Conservation (phyloP, 2,888 invertebrate species). For the Andrena haemorrhoa region DNA sequence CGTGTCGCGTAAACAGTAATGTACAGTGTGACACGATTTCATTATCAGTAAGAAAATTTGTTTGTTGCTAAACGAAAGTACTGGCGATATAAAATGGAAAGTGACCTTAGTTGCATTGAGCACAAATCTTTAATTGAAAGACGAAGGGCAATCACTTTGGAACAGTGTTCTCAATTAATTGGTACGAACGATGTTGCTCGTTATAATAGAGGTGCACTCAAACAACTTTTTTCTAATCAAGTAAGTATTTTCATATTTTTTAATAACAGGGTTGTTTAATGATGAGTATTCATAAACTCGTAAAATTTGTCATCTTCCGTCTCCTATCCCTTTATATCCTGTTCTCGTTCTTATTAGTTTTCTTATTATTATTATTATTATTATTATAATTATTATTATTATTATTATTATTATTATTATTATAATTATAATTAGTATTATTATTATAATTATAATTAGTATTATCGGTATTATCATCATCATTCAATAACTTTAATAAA, state of each 20-base stretch:
- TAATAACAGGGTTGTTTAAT: not conserved
- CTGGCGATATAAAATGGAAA: constrained; percentile 44
- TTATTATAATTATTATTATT: too few species aligned
- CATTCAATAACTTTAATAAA: not conserved
- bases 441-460: too few species aligned
- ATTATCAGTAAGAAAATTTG: not conserved
- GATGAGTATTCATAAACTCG: too few species aligned
- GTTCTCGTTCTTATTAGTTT: not conserved
- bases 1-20: not conserved
- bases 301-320: too few species aligned
- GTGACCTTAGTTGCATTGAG: constrained; percentile 89
- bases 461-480: not conserved
- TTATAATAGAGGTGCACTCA: constrained; percentile 88
- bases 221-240: constrained; percentile 89
- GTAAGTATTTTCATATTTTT: constrained; percentile 84
- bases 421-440: too few species aligned
- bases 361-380: too few species aligned
- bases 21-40: not conserved
- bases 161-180: constrained; percentile 89
- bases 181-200: constrained; percentile 87
- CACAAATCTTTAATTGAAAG: constrained; percentile 89
- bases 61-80: not conserved
- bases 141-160: constrained; percentile 87
- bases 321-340: not conserved
- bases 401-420: not conserved